Evolutionary conservation across 1,140 invertebrate genomes (phyloP).

Genomic region (Panonychus citri): DNA sequence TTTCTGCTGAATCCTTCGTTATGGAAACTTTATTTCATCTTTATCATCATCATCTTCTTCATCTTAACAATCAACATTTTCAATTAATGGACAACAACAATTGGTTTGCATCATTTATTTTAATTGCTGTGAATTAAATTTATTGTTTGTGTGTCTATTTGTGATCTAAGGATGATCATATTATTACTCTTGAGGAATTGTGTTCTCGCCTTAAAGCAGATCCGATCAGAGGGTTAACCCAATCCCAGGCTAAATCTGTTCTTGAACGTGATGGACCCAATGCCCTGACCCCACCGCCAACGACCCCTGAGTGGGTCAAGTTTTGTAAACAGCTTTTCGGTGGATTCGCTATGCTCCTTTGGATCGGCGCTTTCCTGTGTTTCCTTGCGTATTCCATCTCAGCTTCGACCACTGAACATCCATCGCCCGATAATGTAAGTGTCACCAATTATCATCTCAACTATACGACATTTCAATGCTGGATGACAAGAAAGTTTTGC

Average conservation of each 20-base stretch:
- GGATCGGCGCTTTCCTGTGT: conserved; percentile 45
- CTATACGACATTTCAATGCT: no score
- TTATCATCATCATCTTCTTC: no score
- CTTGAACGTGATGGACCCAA: conserved; percentile 28
- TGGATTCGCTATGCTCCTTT: conserved; percentile 49
- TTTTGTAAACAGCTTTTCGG: conserved; percentile 38
- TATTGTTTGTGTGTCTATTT: no score
- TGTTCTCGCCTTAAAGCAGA: conserved; percentile 85
- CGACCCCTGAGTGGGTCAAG: conserved; percentile 22
- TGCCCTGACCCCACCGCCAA: conserved; percentile 32
- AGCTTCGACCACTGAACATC: conserved; percentile 21
- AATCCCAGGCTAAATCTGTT: background rate
- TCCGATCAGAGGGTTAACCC: conserved; percentile 33
- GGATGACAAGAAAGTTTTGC: no score
- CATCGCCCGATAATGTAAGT: conserved; percentile 31
- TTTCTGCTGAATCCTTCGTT: no score
- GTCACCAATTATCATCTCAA: background rate
- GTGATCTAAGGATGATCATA: conserved; percentile 50
- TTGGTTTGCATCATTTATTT: background rate
- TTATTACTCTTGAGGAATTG: conserved; percentile 81
- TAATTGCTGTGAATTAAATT: no score
- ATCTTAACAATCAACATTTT: no score
- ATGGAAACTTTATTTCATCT: no score
- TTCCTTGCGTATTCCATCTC: conserved; percentile 37
- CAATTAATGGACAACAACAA: background rate